Evolutionary conservation across 2,797 vertebrate species (phyloP), one percentile per base, ranked within the genome.

Genomic region (Semotilus atromaculatus): DNA sequence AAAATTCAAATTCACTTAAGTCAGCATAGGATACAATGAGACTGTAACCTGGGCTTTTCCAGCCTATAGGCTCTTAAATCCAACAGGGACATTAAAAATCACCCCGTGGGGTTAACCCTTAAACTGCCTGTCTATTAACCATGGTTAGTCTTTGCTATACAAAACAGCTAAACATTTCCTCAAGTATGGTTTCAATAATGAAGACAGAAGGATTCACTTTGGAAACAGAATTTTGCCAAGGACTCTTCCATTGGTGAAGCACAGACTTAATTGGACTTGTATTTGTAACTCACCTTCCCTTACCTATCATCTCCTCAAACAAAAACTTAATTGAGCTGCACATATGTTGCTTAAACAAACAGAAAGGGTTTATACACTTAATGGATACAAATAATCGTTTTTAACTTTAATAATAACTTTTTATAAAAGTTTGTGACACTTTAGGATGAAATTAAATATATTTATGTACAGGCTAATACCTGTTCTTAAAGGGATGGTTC

Each of bases 1-100:
- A 94, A 92, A 83, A 88, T 85, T 92, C 89, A 53, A 91, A 94
- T 92, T 92, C 92, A 90, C 93, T 88, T 88, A 92, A 92, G 93
- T 95, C 92, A 94, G 93, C 94, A 94, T 89, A 89, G 90, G 87
- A 91, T 91, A 90, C 88, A 83, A 67, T 76, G 62, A 76, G 60
- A 76, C 72, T 13, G 34, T 68, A 82, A 66, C 72, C n/a, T 51
- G 34, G 45, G 81, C 73, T 76, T 83, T 55, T 76, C 67, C 89
- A 70, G 60, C 91, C 89, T 89, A 64, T 64, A 91, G 92, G 91
- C 71, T 80, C 67, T 86, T 62, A 82, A 86, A 84, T n/a, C 51
- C 87, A 90, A 90, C 86, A 87, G 83, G 91, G 92, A 86, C 89
- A 88, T 94, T 93, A 94, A 94, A 91, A 91, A 91, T 36, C 23